Conservation (phyloP, 2,113 vertebrate species). For the Dromaius novaehollandiae region DNA sequence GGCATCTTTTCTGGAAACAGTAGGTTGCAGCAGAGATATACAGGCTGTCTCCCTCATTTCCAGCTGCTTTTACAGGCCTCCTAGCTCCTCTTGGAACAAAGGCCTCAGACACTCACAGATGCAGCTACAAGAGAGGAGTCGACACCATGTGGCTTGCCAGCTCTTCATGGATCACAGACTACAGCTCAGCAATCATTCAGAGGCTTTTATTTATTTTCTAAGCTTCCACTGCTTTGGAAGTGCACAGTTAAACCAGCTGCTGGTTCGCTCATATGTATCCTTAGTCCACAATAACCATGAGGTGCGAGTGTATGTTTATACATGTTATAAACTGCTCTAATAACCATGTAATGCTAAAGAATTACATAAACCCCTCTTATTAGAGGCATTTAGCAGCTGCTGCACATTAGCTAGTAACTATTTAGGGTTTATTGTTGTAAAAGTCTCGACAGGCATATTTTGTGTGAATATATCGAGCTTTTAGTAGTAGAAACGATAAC, state of each 20-base stretch:
- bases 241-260: neutral
- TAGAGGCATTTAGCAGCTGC: neutral
- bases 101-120: slow-evolving; percentile 35
- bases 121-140: slow-evolving; percentile 14
- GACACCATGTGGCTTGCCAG: slow-evolving; percentile 44
- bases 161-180: slow-evolving; percentile 54
- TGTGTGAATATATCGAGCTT: neutral
- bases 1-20: neutral
- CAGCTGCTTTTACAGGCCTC: slow-evolving; percentile 49
- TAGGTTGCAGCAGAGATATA: slow-evolving; percentile 1
- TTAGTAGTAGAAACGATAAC: neutral
- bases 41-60: neutral
- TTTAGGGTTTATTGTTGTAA: accelerated
- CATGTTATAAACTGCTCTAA: neutral
- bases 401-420: neutral
- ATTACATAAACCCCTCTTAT: neutral
- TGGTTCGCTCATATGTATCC: neutral
- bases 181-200: neutral
- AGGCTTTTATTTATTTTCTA: slow-evolving; percentile 4
- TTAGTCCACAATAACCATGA: neutral
- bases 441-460: neutral
- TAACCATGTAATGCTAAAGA: neutral
- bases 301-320: neutral
- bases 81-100: slow-evolving; percentile 18
- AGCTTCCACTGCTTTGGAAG: neutral